Conservation (phyloP, 2,888 invertebrate genomes). For the Drosophila birchii region DNA sequence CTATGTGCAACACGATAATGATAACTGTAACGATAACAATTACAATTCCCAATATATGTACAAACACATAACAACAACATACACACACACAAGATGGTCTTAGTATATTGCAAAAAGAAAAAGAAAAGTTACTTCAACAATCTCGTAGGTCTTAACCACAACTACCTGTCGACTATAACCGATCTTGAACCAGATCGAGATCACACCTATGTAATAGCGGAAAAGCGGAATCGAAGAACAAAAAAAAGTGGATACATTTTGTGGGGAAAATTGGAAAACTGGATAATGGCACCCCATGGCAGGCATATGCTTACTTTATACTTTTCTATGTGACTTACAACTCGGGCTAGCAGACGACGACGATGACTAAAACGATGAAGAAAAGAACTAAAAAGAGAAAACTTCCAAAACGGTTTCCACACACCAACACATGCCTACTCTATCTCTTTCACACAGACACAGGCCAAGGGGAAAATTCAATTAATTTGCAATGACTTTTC, state of each 20-base stretch:
- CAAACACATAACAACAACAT: constrained; percentile 10
- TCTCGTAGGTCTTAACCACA: constrained; percentile 63
- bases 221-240: not conserved
- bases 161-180: constrained; percentile 68
- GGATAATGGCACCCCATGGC: constrained; percentile 28
- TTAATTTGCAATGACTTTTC: not conserved
- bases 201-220: constrained; percentile 3
- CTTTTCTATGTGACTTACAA: constrained; percentile 50
- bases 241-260: constrained; percentile 3
- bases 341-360: constrained; percentile 18
- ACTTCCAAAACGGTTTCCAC: constrained; percentile 67
- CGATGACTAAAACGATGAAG: not conserved
- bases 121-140: constrained; percentile 14
- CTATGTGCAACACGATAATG: constrained; percentile 28
- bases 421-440: constrained; percentile 33
- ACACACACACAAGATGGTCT: constrained; percentile 16
- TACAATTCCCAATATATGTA: constrained; percentile 30
- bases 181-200: constrained; percentile 22
- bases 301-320: constrained; percentile 46
- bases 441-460: constrained; percentile 1
- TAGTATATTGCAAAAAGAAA: constrained; percentile 21
- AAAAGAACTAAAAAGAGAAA: constrained; percentile 17
- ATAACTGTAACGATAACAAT: constrained; percentile 13
- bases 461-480: constrained; percentile 1
- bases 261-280: not conserved